Percentiles rank a stretch among this genome's conserved stretches.
These are phyloP conservation scores for Sebastes iracundus DNA, from an alignment of 2,797 vertebrate species.

Conservation along the genomic window DNA sequence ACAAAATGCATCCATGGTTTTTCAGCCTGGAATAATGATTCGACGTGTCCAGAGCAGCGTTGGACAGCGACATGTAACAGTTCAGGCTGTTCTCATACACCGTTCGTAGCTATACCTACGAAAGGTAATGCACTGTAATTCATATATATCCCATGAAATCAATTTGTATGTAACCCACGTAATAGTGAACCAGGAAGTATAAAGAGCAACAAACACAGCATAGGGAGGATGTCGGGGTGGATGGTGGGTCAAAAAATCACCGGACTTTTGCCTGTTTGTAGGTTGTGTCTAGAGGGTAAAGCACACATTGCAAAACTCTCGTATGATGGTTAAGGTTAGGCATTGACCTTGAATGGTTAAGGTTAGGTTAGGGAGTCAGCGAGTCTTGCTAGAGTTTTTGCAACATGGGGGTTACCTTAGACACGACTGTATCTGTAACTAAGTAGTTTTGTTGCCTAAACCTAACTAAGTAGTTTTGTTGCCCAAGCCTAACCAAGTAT, in stretches of 20 bases:
- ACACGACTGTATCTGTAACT: neutral
- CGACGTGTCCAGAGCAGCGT: neutral
- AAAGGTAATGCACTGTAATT: neutral
- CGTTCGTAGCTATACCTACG: no score
- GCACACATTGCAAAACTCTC: no score
- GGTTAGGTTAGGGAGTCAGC: no score
- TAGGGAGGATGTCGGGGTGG: neutral
- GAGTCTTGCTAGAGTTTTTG: neutral
- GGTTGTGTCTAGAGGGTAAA: no score
- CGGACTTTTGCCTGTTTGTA: no score
- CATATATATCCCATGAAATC: neutral
- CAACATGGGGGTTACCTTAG: neutral
- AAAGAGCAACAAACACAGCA: rapidly evolving
- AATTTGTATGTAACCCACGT: rapidly evolving
- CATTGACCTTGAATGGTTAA: no score
- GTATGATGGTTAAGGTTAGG: no score
- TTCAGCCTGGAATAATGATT: neutral
- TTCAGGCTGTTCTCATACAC: neutral
- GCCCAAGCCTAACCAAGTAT: no score
- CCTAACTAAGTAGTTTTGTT: no score
- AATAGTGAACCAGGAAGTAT: neutral
- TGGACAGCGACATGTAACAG: neutral
- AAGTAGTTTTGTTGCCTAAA: neutral
- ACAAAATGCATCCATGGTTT: neutral
- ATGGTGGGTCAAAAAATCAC: no score